Conservation (phyloP, 2,113 vertebrate species). For the Dendropsophus ebraccatus region DNA sequence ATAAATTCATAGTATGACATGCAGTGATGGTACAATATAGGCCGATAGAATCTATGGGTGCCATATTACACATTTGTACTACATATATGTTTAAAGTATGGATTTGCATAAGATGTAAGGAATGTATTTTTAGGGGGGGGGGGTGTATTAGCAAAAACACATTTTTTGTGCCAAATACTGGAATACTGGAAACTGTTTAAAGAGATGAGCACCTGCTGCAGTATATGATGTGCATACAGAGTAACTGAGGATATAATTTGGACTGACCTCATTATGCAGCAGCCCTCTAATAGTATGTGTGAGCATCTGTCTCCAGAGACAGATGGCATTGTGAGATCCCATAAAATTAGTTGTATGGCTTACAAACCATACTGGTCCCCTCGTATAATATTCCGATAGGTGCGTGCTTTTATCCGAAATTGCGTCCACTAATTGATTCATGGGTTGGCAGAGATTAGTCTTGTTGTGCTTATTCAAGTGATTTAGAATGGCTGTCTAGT, state of each 20-base stretch:
- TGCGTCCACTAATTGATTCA: slow-evolving; percentile 38
- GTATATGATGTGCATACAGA: slow-evolving; percentile 41
- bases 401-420: slow-evolving; percentile 23
- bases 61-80: neutral
- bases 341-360: slow-evolving; percentile 41
- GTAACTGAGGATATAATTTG: slow-evolving; percentile 12
- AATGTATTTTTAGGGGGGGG: neutral
- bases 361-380: slow-evolving; percentile 44
- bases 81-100: neutral
- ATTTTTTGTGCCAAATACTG: slow-evolving; percentile 40
- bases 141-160: slow-evolving; percentile 20
- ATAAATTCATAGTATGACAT: neutral
- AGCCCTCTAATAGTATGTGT: slow-evolving; percentile 37
- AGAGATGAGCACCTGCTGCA: slow-evolving; percentile 17
- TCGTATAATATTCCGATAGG: slow-evolving; percentile 49
- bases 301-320: slow-evolving; percentile 52
- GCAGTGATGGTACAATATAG: neutral
- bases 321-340: slow-evolving; percentile 49
- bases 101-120: neutral
- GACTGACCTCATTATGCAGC: slow-evolving; percentile 54
- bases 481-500: slow-evolving; percentile 38
- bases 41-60: neutral
- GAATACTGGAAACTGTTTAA: neutral
- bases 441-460: slow-evolving; percentile 33
- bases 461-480: slow-evolving; percentile 50